phyloP scores from a whole-genome alignment of 2,888 invertebrate species.

The Fragum sueziense region DNA sequence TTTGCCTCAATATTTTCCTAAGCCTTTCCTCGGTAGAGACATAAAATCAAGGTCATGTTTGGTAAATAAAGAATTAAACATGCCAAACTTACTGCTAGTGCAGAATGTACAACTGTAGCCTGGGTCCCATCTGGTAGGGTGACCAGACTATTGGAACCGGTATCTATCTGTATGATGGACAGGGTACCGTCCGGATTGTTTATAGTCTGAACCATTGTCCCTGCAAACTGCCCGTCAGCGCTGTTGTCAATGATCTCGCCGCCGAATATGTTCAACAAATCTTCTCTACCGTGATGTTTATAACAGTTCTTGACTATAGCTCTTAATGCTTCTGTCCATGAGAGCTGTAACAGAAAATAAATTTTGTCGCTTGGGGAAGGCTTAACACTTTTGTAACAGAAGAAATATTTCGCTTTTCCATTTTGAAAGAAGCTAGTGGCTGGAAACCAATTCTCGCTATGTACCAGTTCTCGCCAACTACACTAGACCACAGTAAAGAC shows the following conservation, averaged over 20 bases:
- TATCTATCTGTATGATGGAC: conserved; percentile 91
- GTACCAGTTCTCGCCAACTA: no score
- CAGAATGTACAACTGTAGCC: conserved; percentile 91
- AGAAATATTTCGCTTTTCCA: no score
- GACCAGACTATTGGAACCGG: conserved; percentile 70
- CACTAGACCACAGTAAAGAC: no score
- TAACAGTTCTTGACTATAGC: conserved; percentile 99
- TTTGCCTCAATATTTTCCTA: neutral
- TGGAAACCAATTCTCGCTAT: no score
- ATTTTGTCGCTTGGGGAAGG: neutral
- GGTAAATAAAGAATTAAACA: no score
- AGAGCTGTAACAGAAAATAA: conserved; percentile 87
- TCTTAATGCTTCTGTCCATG: conserved; percentile 97
- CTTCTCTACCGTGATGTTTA: conserved; percentile 97
- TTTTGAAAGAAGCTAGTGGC: no score
- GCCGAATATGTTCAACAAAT: conserved; percentile 86
- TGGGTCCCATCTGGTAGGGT: conserved; percentile 97
- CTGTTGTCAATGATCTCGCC: conserved; percentile 12
- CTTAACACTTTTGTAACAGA: no score
- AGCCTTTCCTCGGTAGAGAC: neutral
- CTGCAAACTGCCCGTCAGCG: conserved; percentile 76
- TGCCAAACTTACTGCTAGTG: conserved; percentile 64
- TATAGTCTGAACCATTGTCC: conserved; percentile 96
- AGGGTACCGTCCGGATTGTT: conserved; percentile 98
- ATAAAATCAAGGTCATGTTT: conserved; percentile 3